Evolutionary conservation across 2,797 vertebrate genomes (phyloP), one percentile per base, ranked within the genome.

Genomic region (Oreonectes daqikongensis): DNA sequence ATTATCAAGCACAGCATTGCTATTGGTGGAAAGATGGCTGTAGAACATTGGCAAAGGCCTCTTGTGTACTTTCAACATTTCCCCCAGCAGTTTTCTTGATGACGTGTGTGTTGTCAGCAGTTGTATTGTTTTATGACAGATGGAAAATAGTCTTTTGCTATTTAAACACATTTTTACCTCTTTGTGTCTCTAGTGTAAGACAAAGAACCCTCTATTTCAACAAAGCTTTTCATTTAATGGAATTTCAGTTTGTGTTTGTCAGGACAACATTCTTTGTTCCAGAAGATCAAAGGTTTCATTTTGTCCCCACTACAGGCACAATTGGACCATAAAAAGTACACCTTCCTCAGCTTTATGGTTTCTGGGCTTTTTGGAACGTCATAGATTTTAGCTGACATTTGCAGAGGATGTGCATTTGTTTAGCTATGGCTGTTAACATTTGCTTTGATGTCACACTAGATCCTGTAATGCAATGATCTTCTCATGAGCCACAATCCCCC

Each of bases 401-500:
- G 35, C 57, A 53, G 46, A 53, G 32, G 44, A 53, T 52, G 22
- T 52, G 57, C 46, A 53, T 70, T 63, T 70, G 57, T 77, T 70
- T 64, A 63, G 57, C 53, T 64, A 77, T 70, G 75, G 75, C 67
- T 53, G 66, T 77, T 77, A 64, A 70, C 75, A 70, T 77, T 77
- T 77, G 57, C 74, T 69, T 76, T 69, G 55, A 59, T 69, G 42
- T 32, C 24, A 28, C 65, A 26, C n/a, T 68, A 40, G 40, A 59
- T 63, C 67, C 46, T 52, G 67, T 46, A 42, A 30, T 38, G 10
- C 35, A 32, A 26, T 0, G 72, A 57, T 75, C 0, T 26, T 50
- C 52, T 57, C 61, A 57, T 20, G 26, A 35, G 17, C 15, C 26
- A 18, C 1, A 1, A 67, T 59, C 15, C 67, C 53, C n/a, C 35